These are phyloP conservation scores for Liparis tanakae DNA, from an alignment of 2,797 vertebrate genomes.

Conservation along the genomic window DNA sequence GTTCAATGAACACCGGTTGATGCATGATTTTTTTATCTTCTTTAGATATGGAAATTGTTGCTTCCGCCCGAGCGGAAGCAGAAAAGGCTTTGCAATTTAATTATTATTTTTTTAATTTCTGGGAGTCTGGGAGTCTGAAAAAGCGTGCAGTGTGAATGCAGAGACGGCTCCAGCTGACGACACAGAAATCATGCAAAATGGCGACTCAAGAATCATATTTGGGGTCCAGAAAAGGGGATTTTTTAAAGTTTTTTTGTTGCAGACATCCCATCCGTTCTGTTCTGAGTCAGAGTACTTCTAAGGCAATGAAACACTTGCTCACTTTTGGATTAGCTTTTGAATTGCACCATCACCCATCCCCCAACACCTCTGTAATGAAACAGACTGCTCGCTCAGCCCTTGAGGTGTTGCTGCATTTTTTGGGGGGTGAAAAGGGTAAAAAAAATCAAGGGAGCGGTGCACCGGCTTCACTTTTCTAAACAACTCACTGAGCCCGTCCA, in stretches of 20 bases:
- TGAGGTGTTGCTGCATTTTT: conserved; percentile 73
- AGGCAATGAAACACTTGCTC: conserved; percentile 65
- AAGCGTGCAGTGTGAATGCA: conserved; percentile 19
- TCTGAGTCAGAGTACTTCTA: conserved; percentile 36
- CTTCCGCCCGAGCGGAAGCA: conserved; percentile 31
- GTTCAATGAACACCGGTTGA: conserved; percentile 58
- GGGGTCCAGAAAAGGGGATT: conserved; percentile 14
- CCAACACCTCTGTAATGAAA: conserved; percentile 72
- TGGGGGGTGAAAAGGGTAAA: conserved; percentile 28
- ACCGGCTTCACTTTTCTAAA: conserved; percentile 78
- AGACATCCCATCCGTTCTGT: conserved; percentile 40
- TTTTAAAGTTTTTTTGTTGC: background rate
- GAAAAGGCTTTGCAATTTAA: conserved; percentile 38
- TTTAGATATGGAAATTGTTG: conserved; percentile 57
- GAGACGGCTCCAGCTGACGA: background rate
- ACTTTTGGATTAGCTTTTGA: conserved; percentile 70
- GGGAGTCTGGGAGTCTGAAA: conserved; percentile 13
- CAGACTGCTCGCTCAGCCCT: conserved; percentile 67
- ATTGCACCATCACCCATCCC: conserved; percentile 59
- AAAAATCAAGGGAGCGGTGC: conserved; percentile 68
- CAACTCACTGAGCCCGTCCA: conserved; percentile 40
- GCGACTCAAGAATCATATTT: background rate
- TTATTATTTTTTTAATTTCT: conserved; percentile 27
- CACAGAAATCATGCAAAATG: background rate
- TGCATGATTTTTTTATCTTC: conserved; percentile 56